phyloP scores from a whole-genome alignment of 23 tunicate genomes.

The Ciona savignyi region DNA sequence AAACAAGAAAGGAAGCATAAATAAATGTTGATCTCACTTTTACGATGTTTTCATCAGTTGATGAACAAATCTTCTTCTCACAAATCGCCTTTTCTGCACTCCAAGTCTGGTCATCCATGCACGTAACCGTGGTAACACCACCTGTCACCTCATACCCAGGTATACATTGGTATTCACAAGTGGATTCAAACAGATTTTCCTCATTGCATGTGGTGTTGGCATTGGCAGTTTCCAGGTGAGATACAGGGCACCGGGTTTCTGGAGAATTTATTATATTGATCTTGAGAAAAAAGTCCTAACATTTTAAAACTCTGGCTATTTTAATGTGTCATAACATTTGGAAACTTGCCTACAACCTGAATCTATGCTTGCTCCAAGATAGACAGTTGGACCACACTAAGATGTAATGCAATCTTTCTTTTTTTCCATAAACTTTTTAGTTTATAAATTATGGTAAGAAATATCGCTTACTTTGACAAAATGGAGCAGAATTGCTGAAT shows the following conservation, averaged over 20 bases:
- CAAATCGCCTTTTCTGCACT: constrained; percentile 29
- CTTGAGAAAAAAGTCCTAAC: no score
- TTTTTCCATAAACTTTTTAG: no score
- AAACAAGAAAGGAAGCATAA: background rate
- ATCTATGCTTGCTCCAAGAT: no score
- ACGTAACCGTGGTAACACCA: constrained; percentile 10
- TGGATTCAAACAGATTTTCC: constrained; percentile 40
- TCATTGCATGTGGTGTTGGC: constrained; percentile 40
- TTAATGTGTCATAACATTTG: no score
- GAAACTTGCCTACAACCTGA: no score
- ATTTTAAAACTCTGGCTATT: no score
- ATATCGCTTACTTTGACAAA: constrained; percentile 74
- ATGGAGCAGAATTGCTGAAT: constrained; percentile 26
- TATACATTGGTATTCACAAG: constrained; percentile 33
- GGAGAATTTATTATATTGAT: no score
- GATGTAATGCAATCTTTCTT: no score
- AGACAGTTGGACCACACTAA: no score
- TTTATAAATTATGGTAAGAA: no score
- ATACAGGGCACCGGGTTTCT: constrained; percentile 13
- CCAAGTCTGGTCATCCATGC: constrained; percentile 56
- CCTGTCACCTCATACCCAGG: constrained; percentile 55
- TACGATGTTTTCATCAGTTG: constrained; percentile 10
- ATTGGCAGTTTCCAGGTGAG: constrained; percentile 15
- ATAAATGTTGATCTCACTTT: constrained; percentile 3
- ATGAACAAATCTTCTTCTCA: constrained; percentile 42